These are phyloP conservation scores for Antedon bifida DNA, from an alignment of 35 echinoderm and acorn worm species.

Conservation along the genomic window DNA sequence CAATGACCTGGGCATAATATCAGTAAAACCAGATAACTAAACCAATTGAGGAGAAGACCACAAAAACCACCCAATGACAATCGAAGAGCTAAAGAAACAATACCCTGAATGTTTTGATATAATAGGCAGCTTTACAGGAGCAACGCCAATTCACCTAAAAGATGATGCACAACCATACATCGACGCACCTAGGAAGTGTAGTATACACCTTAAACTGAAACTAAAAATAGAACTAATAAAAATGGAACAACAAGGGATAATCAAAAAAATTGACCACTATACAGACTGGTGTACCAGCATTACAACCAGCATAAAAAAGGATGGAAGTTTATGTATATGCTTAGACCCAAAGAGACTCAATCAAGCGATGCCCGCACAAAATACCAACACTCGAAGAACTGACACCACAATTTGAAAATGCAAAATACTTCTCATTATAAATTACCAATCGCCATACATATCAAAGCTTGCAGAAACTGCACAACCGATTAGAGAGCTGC, in stretches of 20 bases:
- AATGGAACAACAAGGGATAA: conserved; percentile 1
- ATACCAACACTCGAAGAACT: conserved; percentile 37
- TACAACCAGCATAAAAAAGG: background rate
- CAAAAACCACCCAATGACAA: background rate
- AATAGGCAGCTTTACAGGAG: conserved; percentile 24
- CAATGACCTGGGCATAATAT: conserved; percentile 11
- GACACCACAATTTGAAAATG: conserved; percentile 10
- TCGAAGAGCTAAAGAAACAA: background rate
- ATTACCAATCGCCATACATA: conserved; percentile 28
- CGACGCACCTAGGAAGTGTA: conserved; percentile 11
- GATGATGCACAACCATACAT: conserved; percentile 23
- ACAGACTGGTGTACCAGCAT: conserved; percentile 1
- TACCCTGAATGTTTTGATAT: conserved; percentile 28
- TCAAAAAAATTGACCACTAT: background rate
- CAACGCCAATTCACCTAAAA: conserved; percentile 14
- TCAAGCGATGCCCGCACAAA: conserved; percentile 3
- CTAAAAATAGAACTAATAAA: background rate
- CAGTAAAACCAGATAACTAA: background rate
- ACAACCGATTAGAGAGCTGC: conserved; percentile 19
- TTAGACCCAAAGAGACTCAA: conserved; percentile 27
- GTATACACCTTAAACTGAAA: background rate
- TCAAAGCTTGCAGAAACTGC: conserved; percentile 27
- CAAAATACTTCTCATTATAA: conserved; percentile 25
- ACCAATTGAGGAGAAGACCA: no score
- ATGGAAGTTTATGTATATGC: conserved; percentile 19